Percentiles rank a stretch among this genome's conserved stretches.
phyloP scores from a whole-genome alignment of 2,888 invertebrate genomes.

The Acrobasis consociella region DNA sequence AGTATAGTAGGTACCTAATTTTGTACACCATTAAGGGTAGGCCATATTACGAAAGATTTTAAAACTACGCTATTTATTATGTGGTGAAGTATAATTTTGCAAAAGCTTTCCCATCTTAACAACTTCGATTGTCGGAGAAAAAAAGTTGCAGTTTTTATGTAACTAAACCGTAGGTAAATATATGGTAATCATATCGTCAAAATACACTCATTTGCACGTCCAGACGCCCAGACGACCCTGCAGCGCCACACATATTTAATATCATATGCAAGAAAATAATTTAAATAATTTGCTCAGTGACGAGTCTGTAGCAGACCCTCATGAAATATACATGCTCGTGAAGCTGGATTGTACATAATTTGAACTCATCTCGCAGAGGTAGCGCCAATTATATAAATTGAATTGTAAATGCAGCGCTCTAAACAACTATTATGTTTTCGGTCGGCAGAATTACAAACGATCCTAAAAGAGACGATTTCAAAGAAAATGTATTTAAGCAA shows the following conservation, averaged over 20 bases:
- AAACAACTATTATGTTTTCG: not conserved
- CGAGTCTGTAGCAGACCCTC: not conserved
- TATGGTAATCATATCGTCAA: not conserved
- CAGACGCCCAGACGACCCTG: not conserved
- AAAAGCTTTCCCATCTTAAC: too few relatives aligned
- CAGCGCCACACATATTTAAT: not conserved
- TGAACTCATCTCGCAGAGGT: not conserved
- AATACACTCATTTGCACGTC: not conserved
- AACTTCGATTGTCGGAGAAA: too few relatives aligned
- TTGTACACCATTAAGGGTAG: too few relatives aligned
- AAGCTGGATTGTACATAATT: not conserved
- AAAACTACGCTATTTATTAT: too few relatives aligned
- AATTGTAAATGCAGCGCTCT: not conserved
- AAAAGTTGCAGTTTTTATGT: too few relatives aligned
- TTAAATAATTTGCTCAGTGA: constrained; percentile 4
- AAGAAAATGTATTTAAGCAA: not conserved
- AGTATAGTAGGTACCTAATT: too few relatives aligned
- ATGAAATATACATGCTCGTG: not conserved
- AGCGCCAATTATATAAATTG: not conserved
- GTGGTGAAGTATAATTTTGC: too few relatives aligned
- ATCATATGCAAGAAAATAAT: not conserved
- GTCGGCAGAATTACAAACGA: not conserved
- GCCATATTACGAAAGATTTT: too few relatives aligned
- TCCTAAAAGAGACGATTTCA: not conserved
- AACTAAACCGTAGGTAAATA: too few relatives aligned